Conservation (phyloP, 2,113 vertebrate genomes). For the Epinephelus cyanopodus region DNA sequence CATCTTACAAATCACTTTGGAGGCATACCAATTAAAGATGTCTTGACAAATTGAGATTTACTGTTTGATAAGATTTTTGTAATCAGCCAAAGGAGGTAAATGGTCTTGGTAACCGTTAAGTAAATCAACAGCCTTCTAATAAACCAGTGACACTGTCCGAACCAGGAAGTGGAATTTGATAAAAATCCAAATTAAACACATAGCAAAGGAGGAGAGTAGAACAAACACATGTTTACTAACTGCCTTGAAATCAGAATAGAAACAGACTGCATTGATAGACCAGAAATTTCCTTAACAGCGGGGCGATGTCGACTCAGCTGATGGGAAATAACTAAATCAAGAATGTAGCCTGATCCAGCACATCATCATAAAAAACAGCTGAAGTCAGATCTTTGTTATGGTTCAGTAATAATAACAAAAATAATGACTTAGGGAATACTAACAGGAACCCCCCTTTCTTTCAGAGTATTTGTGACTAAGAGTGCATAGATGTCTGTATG, state of each 20-base stretch:
- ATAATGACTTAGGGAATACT: slow-evolving; percentile 15
- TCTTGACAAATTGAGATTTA: slow-evolving; percentile 26
- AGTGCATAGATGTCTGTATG: not conserved
- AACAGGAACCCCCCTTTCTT: not conserved
- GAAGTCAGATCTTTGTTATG: slow-evolving; percentile 25
- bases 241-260: slow-evolving; percentile 18
- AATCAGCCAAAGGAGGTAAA: slow-evolving; percentile 10
- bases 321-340: slow-evolving; percentile 20
- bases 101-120: not conserved
- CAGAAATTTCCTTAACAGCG: not conserved
- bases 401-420: slow-evolving; percentile 32
- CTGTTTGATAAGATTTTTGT: not conserved
- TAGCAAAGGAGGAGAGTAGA: not conserved
- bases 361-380: slow-evolving; percentile 22
- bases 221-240: slow-evolving; percentile 12
- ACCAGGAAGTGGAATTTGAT: too few relatives aligned
- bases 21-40: slow-evolving; percentile 23
- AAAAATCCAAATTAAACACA: not conserved
- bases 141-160: not conserved
- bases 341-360: slow-evolving; percentile 14
- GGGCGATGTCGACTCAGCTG: not conserved
- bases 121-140: not conserved
- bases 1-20: slow-evolving; percentile 26
- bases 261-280: not conserved
- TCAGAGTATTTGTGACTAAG: not conserved